Base-by-base conservation (phyloP, 1,140 invertebrate species). In the Himalopsyche phryganea region DNA sequence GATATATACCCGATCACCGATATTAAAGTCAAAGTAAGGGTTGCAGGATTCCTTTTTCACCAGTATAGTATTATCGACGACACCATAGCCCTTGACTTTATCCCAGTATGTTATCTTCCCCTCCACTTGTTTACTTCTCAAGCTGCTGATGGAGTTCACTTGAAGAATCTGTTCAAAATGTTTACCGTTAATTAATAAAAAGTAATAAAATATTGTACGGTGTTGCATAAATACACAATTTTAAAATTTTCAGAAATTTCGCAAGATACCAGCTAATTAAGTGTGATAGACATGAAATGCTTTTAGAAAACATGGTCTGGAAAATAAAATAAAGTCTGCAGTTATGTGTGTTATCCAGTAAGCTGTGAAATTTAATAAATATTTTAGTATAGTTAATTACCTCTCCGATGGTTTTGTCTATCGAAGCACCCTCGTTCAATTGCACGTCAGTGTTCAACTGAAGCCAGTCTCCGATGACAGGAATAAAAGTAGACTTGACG, bases 401-500 rank as follows among this genome's bases (percentile, higher is more conserved):
- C 14, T 23, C 41, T 32, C 51, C 51, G 69, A 81, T 73, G 1
- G 66, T 33, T n/a, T 48, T 28, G 11, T 46, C 44, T 7, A 7
- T 32, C 74, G 72, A 17, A 75, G 65, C 55, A 76, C 75, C 68
- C 10, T 54, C 42, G 3, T 83, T 68, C n/a, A 82, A 64, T 66
- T 83, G 77, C 10, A 81, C 73, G 46, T 78, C 70, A 17, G 78
- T 79, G 32, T 79, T 76, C n/a, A 87, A 52, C 63, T 79, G 74
- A 9, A 87, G 44, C 82, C 83, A 86, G 67, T 87, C 86, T 4
- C 86, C 85, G 66, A 80, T 70, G 10, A 82, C 63, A 2, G 80
- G 81, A 15, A 80, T 57, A 59, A 80, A 79, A 38, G 65, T 71
- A 2, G 70, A 62, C 61, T 71, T 66, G 2, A 86, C 74, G 38